Evolutionary conservation across 2,113 vertebrate species (phyloP).

Genomic region (Gavia stellata): DNA sequence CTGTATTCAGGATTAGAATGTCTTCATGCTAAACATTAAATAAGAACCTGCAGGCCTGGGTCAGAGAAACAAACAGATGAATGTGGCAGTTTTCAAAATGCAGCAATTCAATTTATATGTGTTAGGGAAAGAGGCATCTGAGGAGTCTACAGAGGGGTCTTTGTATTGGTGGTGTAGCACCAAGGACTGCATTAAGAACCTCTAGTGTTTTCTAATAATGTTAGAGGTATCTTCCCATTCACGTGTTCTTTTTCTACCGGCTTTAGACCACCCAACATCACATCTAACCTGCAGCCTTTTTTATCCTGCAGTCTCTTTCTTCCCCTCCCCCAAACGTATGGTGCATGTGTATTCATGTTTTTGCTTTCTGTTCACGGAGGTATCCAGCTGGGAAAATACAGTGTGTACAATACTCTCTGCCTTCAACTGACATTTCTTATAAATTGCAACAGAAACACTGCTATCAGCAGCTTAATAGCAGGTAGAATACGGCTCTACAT

Average conservation of each 20-base stretch:
- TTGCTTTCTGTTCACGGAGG: conserved; percentile 75
- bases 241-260: conserved; percentile 34
- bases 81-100: not conserved
- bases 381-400: conserved; percentile 84
- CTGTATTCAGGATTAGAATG: not conserved
- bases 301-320: not conserved
- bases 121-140: not conserved
- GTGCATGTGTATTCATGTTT: conserved; percentile 73
- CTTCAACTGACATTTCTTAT: conserved; percentile 80
- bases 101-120: not conserved
- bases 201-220: not conserved
- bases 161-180: not conserved
- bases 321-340: conserved; percentile 32
- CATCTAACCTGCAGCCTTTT: conserved; percentile 55
- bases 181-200: not conserved
- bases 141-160: not conserved
- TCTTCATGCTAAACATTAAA: not conserved
- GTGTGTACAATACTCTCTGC: conserved; percentile 78
- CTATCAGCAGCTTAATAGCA: conserved; percentile 81
- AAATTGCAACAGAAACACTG: conserved; percentile 82
- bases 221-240: conserved; percentile 5
- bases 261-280: conserved; percentile 63
- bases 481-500: conserved; percentile 72
- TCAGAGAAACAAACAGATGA: not conserved
- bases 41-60: not conserved